phyloP scores from a whole-genome alignment of 2,888 invertebrate genomes.

The Agrotis ipsilon region DNA sequence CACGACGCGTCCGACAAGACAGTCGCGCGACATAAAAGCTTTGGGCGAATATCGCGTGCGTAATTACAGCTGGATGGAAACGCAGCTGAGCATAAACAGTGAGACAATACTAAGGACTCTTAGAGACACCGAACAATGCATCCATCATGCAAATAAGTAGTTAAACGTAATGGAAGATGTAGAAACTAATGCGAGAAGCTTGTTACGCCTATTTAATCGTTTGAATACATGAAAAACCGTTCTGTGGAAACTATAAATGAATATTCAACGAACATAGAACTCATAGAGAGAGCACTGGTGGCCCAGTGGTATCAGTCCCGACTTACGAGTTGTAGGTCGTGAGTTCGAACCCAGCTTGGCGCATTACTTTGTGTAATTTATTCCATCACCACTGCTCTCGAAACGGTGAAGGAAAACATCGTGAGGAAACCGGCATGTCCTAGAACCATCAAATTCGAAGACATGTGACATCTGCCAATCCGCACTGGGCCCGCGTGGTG shows the following conservation, averaged over 20 bases:
- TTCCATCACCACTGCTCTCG: too few species aligned
- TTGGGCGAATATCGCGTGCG: constrained; percentile 46
- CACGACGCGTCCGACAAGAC: constrained; percentile 47
- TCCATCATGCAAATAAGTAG: constrained; percentile 55
- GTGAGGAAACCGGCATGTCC: too few species aligned
- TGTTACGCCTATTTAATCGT: constrained; percentile 48
- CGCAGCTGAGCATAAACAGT: constrained; percentile 37
- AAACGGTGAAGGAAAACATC: too few species aligned
- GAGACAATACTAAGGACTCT: constrained; percentile 39
- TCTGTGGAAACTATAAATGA: constrained; percentile 20
- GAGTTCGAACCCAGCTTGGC: too few species aligned
- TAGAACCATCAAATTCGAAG: too few species aligned
- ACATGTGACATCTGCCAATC: too few species aligned
- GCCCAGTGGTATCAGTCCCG: too few species aligned
- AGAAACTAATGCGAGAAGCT: constrained; percentile 50
- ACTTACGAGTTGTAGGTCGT: too few species aligned
- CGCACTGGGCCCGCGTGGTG: too few species aligned
- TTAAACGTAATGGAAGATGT: constrained; percentile 49
- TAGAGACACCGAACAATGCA: constrained; percentile 47
- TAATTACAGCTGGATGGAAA: constrained; percentile 53
- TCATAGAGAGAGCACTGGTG: too few species aligned
- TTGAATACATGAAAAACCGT: constrained; percentile 30
- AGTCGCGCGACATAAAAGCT: constrained; percentile 50
- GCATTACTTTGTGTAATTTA: too few species aligned
- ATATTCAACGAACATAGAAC: too few species aligned